Evolutionary conservation across 1,140 invertebrate species (phyloP).

Genomic region (Onthophagus taurus): DNA sequence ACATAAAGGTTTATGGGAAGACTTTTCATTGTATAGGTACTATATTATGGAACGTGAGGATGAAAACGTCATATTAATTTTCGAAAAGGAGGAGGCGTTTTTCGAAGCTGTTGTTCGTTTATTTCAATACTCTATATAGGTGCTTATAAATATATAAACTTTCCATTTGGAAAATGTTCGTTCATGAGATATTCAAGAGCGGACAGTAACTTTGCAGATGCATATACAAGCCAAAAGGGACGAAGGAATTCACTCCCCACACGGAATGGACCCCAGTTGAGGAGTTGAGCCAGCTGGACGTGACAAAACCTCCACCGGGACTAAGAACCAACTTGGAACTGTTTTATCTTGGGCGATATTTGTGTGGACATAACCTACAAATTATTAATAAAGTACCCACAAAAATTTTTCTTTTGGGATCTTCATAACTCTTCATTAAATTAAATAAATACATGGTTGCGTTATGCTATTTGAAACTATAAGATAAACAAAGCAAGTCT

Average conservation of each 20-base stretch:
- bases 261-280: conserved; percentile 27
- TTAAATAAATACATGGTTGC: no score
- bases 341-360: conserved; percentile 10
- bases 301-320: conserved; percentile 39
- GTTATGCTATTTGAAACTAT: no score
- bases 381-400: conserved; percentile 12
- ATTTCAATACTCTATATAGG: no score
- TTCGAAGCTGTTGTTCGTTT: no score
- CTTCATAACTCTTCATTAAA: no score
- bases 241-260: conserved; percentile 7
- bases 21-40: no score
- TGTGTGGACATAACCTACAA: conserved; percentile 1
- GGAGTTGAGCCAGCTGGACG: conserved; percentile 31
- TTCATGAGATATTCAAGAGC: conserved; percentile 35
- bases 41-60: no score
- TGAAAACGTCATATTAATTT: no score
- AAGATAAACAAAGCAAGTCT: no score
- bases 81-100: no score
- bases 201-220: conserved; percentile 29
- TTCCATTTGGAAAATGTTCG: conserved; percentile 36
- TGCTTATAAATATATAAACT: conserved; percentile 39
- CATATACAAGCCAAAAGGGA: conserved; percentile 18
- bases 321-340: conserved; percentile 9
- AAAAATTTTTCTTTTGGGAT: no score
- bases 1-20: no score